phyloP scores from a whole-genome alignment of 2,888 invertebrate species.

The Disparrhopalites patrizii region DNA sequence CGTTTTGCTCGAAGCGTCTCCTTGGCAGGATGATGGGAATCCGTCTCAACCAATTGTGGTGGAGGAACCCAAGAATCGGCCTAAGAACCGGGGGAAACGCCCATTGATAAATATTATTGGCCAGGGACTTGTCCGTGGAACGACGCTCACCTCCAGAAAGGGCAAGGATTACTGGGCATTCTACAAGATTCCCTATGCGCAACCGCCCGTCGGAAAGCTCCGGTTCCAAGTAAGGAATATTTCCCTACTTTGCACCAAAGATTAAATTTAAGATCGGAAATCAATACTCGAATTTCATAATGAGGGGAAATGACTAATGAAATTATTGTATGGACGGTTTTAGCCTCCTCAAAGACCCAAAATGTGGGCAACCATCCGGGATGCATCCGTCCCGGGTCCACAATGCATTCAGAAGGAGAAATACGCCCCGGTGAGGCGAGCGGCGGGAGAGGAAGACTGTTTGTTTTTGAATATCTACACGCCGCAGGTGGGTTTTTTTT shows the following conservation, averaged over 20 bases:
- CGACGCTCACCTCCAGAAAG: slow-evolving; percentile 8
- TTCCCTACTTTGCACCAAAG: too few relatives aligned
- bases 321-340: too few relatives aligned
- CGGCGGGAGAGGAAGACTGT: slow-evolving; percentile 36
- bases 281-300: too few relatives aligned
- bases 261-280: too few relatives aligned
- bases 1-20: too few relatives aligned
- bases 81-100: too few relatives aligned
- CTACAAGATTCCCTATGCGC: slow-evolving; percentile 24
- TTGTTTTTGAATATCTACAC: slow-evolving; percentile 36
- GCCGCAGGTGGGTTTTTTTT: slow-evolving; percentile 34
- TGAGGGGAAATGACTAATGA: too few relatives aligned
- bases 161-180: slow-evolving; percentile 19
- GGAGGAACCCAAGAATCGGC: too few relatives aligned
- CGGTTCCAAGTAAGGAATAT: too few relatives aligned
- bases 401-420: slow-evolving; percentile 37
- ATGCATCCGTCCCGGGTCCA: slow-evolving; percentile 30
- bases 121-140: slow-evolving; percentile 11
- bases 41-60: too few relatives aligned
- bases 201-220: slow-evolving; percentile 13
- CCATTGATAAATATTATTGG: too few relatives aligned
- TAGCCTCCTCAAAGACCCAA: slow-evolving; percentile 29
- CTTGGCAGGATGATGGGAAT: too few relatives aligned
- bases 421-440: not conserved
- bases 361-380: slow-evolving; percentile 35